A percentile compares a stretch with the other conserved stretches of the same genome.
These are phyloP conservation scores for Larimichthys polyactis DNA, from an alignment of 2,113 vertebrate genomes.

Conservation along the genomic window DNA sequence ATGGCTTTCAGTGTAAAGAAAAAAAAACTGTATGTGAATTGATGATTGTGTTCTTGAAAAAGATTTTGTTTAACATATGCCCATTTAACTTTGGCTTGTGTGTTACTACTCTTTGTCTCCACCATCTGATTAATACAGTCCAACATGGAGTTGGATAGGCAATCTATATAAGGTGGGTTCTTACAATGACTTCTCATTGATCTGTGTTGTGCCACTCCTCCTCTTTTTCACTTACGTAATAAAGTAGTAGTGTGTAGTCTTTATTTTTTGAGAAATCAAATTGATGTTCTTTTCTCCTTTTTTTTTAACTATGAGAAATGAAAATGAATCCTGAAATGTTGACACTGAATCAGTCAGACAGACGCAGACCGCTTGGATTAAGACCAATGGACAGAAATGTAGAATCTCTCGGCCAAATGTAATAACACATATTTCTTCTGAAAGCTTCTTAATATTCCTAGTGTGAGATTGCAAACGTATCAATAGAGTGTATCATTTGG, in stretches of 20 bases:
- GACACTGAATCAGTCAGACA: slow-evolving; percentile 8
- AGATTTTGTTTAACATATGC: too few species aligned
- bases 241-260: too few species aligned
- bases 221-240: background rate
- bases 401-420: slow-evolving; percentile 24
- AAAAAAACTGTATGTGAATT: background rate
- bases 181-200: background rate
- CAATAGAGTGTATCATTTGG: slow-evolving; percentile 23
- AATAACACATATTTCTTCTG: background rate
- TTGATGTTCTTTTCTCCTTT: too few species aligned
- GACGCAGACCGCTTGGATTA: background rate
- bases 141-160: background rate
- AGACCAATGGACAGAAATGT: slow-evolving; percentile 9
- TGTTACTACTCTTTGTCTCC: background rate
- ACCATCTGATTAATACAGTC: background rate
- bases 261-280: too few species aligned
- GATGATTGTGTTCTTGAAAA: too few species aligned
- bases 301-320: background rate
- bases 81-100: too few species aligned
- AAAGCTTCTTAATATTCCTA: slow-evolving; percentile 13
- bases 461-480: slow-evolving; percentile 25
- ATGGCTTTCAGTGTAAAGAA: background rate
- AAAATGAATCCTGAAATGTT: background rate
- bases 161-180: background rate
- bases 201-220: background rate